Evolutionary conservation across 2,888 invertebrate genomes (phyloP), one percentile per base, ranked within the genome.

Genomic region (Eurois occulta): DNA sequence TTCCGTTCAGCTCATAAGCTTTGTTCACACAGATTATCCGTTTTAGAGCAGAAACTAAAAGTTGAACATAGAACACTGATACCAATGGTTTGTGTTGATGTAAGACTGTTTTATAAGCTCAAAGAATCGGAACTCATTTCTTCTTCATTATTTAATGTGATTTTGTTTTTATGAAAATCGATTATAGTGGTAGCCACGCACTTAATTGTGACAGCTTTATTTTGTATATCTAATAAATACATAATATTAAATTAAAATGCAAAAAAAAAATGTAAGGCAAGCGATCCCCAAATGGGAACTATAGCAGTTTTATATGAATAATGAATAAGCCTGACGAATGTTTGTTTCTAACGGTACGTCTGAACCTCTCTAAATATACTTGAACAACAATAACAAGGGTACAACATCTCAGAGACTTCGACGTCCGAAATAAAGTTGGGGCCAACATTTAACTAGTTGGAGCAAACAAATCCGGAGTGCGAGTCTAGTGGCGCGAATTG

Each of bases 361-460:
- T 87, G 77, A 88, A 86, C 86, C 85, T 88, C 89, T 91, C 86
- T 81, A 88, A 90, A 90, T 91, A 90, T 86, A 93, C 93, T 94
- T 88, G 87, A 93, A 93, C 91, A 93, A 94, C 92, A 94, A 95
- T 94, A 95, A 94, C 94, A 93, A 91, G 91, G 92, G 91, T 89
- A 89, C 89, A 93, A 92, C 93, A 91, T 94, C 93, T 93, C 91
- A 86, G 94, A 93, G 93, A 94, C 91, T 92, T 92, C 91, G 91
- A 90, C 90, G 92, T 92, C 93, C 92, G 89, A 94, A 95, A 95
- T 95, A 94, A 95, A 95, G 94, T 95, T 95, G 89, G 89, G 88
- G 81, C 92, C 90, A 95, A 96, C 95, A 96, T 95, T 96, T 96
- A 96, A 96, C 96, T 95, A 96, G 95, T 95, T 94, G 92, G 92